A percentile compares a stretch with the other conserved stretches of the same genome.
phyloP scores from a whole-genome alignment of 2,113 vertebrate genomes.

The Climacteris rufus region DNA sequence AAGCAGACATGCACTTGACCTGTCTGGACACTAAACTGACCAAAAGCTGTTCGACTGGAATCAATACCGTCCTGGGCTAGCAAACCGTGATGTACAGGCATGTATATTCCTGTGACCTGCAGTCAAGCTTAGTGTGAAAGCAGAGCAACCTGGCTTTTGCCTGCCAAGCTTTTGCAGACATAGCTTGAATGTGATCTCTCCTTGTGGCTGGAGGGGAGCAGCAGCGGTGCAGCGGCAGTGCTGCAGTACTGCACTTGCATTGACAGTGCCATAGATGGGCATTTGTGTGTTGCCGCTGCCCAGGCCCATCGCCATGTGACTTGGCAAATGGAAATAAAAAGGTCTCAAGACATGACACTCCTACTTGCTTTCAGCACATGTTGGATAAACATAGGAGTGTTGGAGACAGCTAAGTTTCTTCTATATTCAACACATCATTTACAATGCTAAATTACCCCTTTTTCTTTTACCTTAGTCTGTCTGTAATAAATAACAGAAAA shows the following conservation, averaged over 20 bases:
- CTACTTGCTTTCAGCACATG: conserved; percentile 8
- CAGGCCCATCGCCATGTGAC: not conserved
- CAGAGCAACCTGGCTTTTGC: not conserved
- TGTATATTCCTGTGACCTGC: not conserved
- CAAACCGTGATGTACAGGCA: not conserved
- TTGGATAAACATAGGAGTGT: not conserved
- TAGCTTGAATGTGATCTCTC: not conserved
- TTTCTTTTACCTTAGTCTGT: not conserved
- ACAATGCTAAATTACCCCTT: not conserved
- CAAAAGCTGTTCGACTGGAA: not conserved
- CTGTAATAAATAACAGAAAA: not conserved
- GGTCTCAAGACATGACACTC: not conserved
- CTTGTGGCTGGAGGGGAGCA: not conserved
- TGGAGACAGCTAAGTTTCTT: not conserved
- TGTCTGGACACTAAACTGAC: not conserved
- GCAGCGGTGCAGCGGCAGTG: not conserved
- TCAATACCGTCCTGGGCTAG: not conserved
- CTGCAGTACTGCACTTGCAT: not conserved
- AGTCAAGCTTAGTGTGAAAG: not conserved
- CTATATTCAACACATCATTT: not conserved
- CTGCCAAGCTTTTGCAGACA: not conserved
- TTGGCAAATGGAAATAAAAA: conserved; percentile 21
- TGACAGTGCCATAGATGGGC: conserved; percentile 53
- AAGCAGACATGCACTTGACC: not conserved
- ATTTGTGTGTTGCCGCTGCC: conserved; percentile 29